Evolutionary conservation across 1,140 invertebrate species (phyloP), one percentile per base, ranked within the genome.

Genomic region (Lanistes nyassanus): DNA sequence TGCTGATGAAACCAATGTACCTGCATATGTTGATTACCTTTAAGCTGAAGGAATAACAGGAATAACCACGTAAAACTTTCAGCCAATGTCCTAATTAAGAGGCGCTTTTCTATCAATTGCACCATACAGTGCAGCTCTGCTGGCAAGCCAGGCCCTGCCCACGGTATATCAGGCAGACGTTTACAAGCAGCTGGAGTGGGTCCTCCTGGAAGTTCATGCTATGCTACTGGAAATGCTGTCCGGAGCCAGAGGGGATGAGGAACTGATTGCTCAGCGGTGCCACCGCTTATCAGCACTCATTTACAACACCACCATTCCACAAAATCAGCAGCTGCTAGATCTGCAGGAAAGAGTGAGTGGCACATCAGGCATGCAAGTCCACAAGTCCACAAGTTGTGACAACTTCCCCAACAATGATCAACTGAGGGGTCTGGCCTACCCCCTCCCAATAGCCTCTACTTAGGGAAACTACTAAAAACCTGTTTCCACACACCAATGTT

Each of bases 161-260:
- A 82, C 76, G 19, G 76, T 87, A 2, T 76, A 79, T 42, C 80
- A 82, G 29, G 88, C 86, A 11, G 86, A 88, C 72, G 80, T 82
- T 39, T 89, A 88, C 76, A 82, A 85, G 75, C 87, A 89, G 68
- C 56, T 88, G 11, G 88, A 89, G 76, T 88, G 87, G 87, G 83
- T 89, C 3, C 76, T 89, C 56, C 78, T 89, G 5, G 87, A 88
- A 58, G 83, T 85, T 34, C 88, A 89, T 73, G 76, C 84, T 16
- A 47, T 76, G 56, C 80, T 88, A 9, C 78, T 88, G 1, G 84
- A 88, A 21, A 70, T 84, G 11, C 69, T 84, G 23, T 72, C 79
- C 16, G 65, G 56, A 3, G 69, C 77, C 29, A 75, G 75, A 9
- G 81, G 74, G 4, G 79, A 83, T 51, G 81, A 82, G 51, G 77